These are phyloP conservation scores for Astreopora myriophthalma DNA, from an alignment of 64 coral and sea anemone species.

Conservation along the genomic window DNA sequence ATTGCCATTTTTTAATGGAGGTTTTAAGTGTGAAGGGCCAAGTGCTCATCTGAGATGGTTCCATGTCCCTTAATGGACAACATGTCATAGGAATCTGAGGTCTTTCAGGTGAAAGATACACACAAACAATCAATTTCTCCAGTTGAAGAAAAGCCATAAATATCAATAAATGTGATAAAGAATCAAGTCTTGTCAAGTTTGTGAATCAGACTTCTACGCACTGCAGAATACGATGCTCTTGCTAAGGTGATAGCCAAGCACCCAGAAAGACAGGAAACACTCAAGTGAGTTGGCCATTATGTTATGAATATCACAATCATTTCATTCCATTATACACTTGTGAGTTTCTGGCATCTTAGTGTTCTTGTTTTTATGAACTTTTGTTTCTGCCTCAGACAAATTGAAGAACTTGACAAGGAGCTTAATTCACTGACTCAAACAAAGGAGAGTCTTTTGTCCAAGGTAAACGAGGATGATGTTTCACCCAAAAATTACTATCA, in stretches of 20 bases:
- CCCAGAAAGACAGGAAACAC: slow-evolving; percentile 88
- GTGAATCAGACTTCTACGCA: neutral
- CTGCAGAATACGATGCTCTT: slow-evolving; percentile 90
- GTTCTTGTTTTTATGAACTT: neutral
- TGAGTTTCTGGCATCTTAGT: neutral
- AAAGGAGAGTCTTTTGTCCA: slow-evolving; percentile 83
- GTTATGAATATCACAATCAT: neutral
- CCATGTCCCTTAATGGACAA: no score
- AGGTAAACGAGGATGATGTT: slow-evolving; percentile 21
- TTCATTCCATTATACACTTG: no score
- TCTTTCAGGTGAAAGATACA: no score
- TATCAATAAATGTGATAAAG: no score
- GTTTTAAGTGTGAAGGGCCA: no score
- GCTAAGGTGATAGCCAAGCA: slow-evolving; percentile 81
- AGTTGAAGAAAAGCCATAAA: no score
- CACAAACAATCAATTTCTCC: no score
- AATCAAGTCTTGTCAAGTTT: neutral
- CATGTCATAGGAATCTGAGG: no score
- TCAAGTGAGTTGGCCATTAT: slow-evolving; percentile 15
- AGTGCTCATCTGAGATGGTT: no score
- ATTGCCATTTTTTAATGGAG: no score
- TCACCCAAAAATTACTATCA: neutral
- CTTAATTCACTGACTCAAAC: slow-evolving; percentile 68
- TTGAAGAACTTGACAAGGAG: slow-evolving; percentile 77
- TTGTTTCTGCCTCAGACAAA: slow-evolving; percentile 64